Evolutionary conservation across 2,113 vertebrate species (phyloP).

Genomic region (Chaetodon auriga): DNA sequence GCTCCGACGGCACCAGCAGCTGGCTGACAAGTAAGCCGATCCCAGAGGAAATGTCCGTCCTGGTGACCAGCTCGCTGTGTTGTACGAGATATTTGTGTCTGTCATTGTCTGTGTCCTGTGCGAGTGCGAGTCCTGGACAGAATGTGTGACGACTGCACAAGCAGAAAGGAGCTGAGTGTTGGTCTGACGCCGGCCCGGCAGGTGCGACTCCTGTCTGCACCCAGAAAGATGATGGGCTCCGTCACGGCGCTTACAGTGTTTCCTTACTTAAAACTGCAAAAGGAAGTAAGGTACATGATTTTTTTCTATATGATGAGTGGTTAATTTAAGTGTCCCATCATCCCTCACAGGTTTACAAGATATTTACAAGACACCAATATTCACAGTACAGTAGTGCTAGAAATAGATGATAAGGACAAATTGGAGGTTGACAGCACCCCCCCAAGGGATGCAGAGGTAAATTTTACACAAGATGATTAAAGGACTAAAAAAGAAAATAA

Average conservation of each 20-base stretch:
- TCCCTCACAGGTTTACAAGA: neutral
- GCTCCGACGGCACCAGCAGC: conserved; percentile 35
- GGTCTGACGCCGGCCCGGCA: conserved; percentile 9
- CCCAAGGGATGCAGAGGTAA: too few relatives aligned
- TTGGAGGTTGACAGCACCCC: too few relatives aligned
- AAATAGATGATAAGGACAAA: too few relatives aligned
- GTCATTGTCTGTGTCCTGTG: conserved; percentile 32
- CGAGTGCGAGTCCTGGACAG: conserved; percentile 1
- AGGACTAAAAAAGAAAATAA: too few relatives aligned
- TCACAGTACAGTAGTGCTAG: too few relatives aligned
- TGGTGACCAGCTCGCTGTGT: conserved; percentile 31
- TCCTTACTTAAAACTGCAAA: neutral
- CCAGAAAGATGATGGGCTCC: neutral
- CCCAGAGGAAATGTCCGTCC: conserved; percentile 48
- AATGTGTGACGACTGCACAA: conserved; percentile 11
- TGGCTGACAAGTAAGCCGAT: conserved; percentile 43
- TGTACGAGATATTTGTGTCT: conserved; percentile 30
- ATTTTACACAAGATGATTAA: too few relatives aligned
- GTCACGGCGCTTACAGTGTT: too few relatives aligned
- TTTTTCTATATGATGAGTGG: neutral
- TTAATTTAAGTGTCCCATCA: neutral
- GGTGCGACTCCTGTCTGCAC: conserved; percentile 28
- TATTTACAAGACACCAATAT: too few relatives aligned
- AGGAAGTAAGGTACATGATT: neutral
- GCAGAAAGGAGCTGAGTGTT: conserved; percentile 6